Conservation (phyloP, 2,888 invertebrate genomes). For the Agonopterix heracliana region DNA sequence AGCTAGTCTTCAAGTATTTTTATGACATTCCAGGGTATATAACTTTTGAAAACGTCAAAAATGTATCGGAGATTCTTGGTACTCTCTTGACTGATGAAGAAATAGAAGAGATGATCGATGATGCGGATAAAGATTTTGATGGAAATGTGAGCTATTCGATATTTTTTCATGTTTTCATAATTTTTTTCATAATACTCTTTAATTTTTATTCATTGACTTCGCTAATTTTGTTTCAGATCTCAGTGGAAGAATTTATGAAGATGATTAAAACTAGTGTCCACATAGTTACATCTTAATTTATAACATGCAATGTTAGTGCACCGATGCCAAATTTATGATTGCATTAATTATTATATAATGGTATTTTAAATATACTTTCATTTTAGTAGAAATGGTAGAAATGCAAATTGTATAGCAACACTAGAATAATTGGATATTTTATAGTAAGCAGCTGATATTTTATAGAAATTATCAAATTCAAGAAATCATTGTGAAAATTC, state of each 20-base stretch:
- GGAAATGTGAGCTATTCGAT: conserved; percentile 39
- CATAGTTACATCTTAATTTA: conserved; percentile 51
- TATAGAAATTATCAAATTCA: too few species aligned
- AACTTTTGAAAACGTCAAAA: conserved; percentile 57
- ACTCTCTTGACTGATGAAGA: conserved; percentile 59
- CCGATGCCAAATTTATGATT: too few species aligned
- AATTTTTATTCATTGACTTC: too few species aligned
- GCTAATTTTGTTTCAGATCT: conserved; percentile 33
- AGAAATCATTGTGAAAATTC: too few species aligned
- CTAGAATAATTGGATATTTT: too few species aligned
- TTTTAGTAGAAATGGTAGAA: too few species aligned
- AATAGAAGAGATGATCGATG: conserved; percentile 68
- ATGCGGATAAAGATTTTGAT: conserved; percentile 64
- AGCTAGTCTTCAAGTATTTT: too few species aligned
- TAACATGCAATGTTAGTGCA: not conserved
- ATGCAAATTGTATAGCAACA: too few species aligned
- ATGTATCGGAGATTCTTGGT: conserved; percentile 49
- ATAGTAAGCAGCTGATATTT: too few species aligned
- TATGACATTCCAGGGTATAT: conserved; percentile 60
- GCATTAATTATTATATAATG: too few species aligned
- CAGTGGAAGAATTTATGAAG: conserved; percentile 60
- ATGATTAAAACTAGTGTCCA: conserved; percentile 59
- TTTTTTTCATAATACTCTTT: not conserved
- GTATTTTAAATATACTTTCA: too few species aligned
- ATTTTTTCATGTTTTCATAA: not conserved